phyloP scores from a whole-genome alignment of 1,140 invertebrate species.

The Gyrodactylus bullatarudis region DNA sequence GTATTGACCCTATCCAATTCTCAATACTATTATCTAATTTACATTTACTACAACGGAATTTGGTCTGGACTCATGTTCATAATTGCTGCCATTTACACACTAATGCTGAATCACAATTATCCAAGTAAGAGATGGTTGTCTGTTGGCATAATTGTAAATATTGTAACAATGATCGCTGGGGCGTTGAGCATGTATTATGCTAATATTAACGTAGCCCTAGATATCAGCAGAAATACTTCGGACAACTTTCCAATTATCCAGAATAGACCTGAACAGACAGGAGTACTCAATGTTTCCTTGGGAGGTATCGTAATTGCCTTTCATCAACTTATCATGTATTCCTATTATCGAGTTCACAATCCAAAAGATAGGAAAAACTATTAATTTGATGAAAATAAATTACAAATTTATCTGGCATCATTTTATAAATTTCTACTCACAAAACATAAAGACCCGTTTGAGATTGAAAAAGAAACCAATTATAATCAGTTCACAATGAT shows the following conservation, averaged over 20 bases:
- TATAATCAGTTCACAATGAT: no score
- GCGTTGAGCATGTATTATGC: not conserved
- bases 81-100: not conserved
- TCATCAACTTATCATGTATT: not conserved
- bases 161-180: not conserved
- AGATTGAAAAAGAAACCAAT: no score
- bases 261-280: not conserved
- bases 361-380: no score
- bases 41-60: not conserved
- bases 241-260: not conserved
- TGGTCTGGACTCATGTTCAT: not conserved
- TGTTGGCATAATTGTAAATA: not conserved
- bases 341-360: no score
- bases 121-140: not conserved
- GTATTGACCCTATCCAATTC: not conserved
- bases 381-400: no score
- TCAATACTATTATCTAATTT: not conserved
- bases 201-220: not conserved
- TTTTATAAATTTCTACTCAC: no score
- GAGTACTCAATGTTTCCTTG: not conserved
- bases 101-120: not conserved
- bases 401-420: no score
- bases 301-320: not conserved
- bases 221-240: not conserved
- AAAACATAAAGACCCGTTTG: no score